Evolutionary conservation across 2,888 invertebrate genomes (phyloP).

Genomic region (Drosophila nr. fundita): DNA sequence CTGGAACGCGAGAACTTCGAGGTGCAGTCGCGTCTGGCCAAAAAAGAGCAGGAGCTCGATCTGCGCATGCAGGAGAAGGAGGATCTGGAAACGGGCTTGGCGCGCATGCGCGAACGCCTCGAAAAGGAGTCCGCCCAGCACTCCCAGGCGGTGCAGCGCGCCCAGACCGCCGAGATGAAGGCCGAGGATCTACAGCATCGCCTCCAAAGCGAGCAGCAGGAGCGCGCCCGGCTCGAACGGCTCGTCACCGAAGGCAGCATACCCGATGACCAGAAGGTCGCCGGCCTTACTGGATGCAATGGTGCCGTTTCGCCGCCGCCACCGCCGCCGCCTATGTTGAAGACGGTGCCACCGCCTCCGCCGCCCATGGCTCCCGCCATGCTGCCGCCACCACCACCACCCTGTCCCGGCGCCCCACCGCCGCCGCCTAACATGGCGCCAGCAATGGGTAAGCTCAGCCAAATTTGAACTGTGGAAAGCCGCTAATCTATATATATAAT

Average conservation of each 20-base stretch:
- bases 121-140: conserved; percentile 95
- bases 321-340: conserved; percentile 81
- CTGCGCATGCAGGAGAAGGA: conserved; percentile 95
- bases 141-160: conserved; percentile 93
- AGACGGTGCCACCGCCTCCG: conserved; percentile 83
- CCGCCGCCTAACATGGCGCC: conserved; percentile 84
- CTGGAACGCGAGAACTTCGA: conserved; percentile 95
- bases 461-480: not conserved
- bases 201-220: conserved; percentile 91
- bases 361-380: conserved; percentile 83
- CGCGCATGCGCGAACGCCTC: conserved; percentile 92
- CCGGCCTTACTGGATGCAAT: conserved; percentile 86
- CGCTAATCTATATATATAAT: not conserved
- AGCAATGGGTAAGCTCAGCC: conserved; percentile 79
- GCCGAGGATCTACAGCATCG: conserved; percentile 88
- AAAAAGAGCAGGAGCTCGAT: conserved; percentile 97
- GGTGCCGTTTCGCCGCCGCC: conserved; percentile 86
- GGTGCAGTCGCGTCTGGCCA: conserved; percentile 93
- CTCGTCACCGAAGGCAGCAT: conserved; percentile 95
- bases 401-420: conserved; percentile 85
- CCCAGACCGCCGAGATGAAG: conserved; percentile 86
- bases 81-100: conserved; percentile 93
- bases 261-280: conserved; percentile 96
- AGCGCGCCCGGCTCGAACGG: conserved; percentile 92
- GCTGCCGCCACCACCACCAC: conserved; percentile 86